These are phyloP conservation scores for Crotophaga sulcirostris DNA, from an alignment of 2,113 vertebrate genomes.

Conservation along the genomic window DNA sequence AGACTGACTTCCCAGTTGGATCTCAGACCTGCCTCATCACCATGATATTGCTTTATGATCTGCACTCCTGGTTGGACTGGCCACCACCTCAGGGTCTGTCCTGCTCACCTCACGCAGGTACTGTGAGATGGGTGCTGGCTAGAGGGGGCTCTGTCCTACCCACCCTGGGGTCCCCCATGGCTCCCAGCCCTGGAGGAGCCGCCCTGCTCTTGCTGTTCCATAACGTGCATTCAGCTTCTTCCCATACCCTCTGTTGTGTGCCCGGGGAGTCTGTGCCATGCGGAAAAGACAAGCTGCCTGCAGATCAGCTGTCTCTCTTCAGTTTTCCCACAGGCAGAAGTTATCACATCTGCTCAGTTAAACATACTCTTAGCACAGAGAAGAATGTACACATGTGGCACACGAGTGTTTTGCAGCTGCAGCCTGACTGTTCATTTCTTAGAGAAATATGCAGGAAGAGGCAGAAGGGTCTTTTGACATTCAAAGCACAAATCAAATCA, in stretches of 20 bases:
- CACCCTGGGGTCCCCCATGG: fast-evolving
- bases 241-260: not conserved
- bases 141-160: not conserved
- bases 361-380: not conserved
- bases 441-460: not conserved
- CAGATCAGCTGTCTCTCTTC: not conserved
- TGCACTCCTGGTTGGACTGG: not conserved
- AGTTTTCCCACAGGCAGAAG: not conserved
- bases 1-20: not conserved
- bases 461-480: not conserved
- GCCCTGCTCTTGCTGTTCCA: not conserved
- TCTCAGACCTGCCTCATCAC: not conserved
- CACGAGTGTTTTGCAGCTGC: not conserved
- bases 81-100: not conserved
- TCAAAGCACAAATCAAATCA: not conserved
- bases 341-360: not conserved
- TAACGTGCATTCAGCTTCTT: not conserved
- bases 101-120: not conserved
- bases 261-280: fast-evolving
- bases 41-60: not conserved
- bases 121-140: not conserved
- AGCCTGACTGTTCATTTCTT: not conserved
- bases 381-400: not conserved
- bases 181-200: fast-evolving
- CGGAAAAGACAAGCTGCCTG: not conserved